A percentile compares a stretch with the other conserved stretches of the same genome.
These are phyloP conservation scores for Drosophila sturtevanti DNA, from an alignment of 1,140 invertebrate species.

Conservation along the genomic window DNA sequence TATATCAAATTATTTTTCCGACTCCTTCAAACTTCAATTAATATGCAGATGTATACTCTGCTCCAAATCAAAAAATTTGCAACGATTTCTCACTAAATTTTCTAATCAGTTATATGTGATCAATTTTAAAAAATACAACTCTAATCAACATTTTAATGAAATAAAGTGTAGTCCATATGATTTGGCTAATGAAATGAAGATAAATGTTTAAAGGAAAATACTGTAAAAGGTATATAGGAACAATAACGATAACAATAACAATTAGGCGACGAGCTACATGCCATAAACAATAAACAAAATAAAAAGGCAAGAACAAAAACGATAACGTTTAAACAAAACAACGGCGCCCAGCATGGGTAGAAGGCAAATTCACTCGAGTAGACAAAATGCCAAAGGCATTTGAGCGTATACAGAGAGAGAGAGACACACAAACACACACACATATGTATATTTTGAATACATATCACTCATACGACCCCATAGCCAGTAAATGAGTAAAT, in stretches of 20 bases:
- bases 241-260: conserved; percentile 34
- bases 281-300: conserved; percentile 74
- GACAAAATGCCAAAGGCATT: conserved; percentile 68
- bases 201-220: background rate
- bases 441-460: conserved; percentile 50
- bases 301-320: conserved; percentile 67
- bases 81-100: too few species aligned
- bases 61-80: too few species aligned
- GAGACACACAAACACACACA: conserved; percentile 18
- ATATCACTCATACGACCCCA: conserved; percentile 74
- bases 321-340: conserved; percentile 79
- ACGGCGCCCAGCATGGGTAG: conserved; percentile 70
- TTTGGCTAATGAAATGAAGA: background rate
- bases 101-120: background rate
- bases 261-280: conserved; percentile 37
- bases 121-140: background rate
- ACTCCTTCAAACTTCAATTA: too few species aligned
- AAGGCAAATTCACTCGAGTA: conserved; percentile 67
- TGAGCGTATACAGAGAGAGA: conserved; percentile 57
- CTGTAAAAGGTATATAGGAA: conserved; percentile 26
- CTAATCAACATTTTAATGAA: background rate
- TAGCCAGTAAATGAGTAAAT: conserved; percentile 59
- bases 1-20: too few species aligned
- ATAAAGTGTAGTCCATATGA: background rate
- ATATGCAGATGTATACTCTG: too few species aligned